Conservation (phyloP, 2,797 vertebrate genomes). For the Cygnus olor region DNA sequence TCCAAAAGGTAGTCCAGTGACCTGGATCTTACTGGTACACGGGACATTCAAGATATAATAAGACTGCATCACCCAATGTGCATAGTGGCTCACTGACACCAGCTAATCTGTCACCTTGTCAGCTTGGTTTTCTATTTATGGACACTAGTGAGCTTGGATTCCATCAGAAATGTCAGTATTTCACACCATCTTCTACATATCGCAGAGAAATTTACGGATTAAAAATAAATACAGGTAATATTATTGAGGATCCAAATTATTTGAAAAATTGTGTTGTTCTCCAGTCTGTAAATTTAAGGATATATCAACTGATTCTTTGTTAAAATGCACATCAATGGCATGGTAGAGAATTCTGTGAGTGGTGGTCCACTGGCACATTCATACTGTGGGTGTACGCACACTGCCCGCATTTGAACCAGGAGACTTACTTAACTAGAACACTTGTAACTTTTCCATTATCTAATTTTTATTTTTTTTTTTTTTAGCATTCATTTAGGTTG, state of each 20-base stretch:
- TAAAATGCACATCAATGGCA: neutral
- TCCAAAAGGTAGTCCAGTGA: neutral
- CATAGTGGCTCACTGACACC: neutral
- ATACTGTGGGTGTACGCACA: neutral
- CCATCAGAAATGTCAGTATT: neutral
- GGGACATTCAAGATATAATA: neutral
- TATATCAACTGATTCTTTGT: neutral
- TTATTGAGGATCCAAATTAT: neutral
- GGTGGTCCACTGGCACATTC: neutral
- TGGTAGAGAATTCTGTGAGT: neutral
- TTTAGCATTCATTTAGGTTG: neutral
- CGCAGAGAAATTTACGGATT: neutral
- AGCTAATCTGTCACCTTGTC: slow-evolving; percentile 16
- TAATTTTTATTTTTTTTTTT: neutral
- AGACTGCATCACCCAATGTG: neutral
- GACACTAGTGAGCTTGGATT: neutral
- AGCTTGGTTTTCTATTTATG: neutral
- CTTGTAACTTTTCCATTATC: neutral
- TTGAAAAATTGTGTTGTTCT: neutral
- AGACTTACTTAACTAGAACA: neutral
- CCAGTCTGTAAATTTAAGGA: neutral
- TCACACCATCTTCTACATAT: neutral
- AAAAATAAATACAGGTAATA: neutral
- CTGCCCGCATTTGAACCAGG: neutral
- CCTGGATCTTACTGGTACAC: neutral